phyloP scores from a whole-genome alignment of 2,888 invertebrate species.

The Andricus curvator region DNA sequence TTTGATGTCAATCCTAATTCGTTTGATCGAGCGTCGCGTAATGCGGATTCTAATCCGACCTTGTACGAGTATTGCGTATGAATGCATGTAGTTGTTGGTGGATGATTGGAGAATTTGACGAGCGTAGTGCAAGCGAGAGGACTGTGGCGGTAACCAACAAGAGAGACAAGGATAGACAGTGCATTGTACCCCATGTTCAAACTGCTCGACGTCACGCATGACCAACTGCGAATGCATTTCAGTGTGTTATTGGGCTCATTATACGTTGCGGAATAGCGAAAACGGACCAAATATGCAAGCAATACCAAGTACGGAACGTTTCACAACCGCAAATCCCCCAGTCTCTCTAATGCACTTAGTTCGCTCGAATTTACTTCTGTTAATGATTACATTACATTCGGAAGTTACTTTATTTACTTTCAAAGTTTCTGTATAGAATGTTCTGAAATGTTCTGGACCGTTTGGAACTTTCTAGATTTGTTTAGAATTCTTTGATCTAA shows the following conservation, averaged over 20 bases:
- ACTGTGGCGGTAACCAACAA: background rate
- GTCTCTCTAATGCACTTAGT: slow-evolving; percentile 30
- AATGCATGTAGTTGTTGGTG: slow-evolving; percentile 6
- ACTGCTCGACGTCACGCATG: slow-evolving; percentile 42
- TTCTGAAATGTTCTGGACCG: too few relatives aligned
- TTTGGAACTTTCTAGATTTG: too few relatives aligned
- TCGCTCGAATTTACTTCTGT: slow-evolving; percentile 24
- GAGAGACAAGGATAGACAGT: background rate
- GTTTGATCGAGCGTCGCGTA: slow-evolving; percentile 34
- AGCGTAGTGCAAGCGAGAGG: background rate
- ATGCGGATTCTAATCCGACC: slow-evolving; percentile 37
- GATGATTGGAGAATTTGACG: slow-evolving; percentile 35
- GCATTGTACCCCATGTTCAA: slow-evolving; percentile 19
- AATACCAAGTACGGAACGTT: slow-evolving; percentile 30
- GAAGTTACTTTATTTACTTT: background rate
- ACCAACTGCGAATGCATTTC: slow-evolving; percentile 47
- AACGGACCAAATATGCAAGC: slow-evolving; percentile 42
- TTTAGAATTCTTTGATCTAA: too few relatives aligned
- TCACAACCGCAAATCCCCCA: slow-evolving; percentile 18
- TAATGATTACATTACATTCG: slow-evolving; percentile 9
- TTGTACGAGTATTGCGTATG: slow-evolving; percentile 20
- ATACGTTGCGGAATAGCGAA: slow-evolving; percentile 39
- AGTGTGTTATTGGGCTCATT: slow-evolving; percentile 48
- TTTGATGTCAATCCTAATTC: slow-evolving; percentile 39
- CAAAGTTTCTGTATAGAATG: too few relatives aligned